Evolutionary conservation across 2,113 vertebrate species (phyloP).

Genomic region (Haliaeetus leucogaster): DNA sequence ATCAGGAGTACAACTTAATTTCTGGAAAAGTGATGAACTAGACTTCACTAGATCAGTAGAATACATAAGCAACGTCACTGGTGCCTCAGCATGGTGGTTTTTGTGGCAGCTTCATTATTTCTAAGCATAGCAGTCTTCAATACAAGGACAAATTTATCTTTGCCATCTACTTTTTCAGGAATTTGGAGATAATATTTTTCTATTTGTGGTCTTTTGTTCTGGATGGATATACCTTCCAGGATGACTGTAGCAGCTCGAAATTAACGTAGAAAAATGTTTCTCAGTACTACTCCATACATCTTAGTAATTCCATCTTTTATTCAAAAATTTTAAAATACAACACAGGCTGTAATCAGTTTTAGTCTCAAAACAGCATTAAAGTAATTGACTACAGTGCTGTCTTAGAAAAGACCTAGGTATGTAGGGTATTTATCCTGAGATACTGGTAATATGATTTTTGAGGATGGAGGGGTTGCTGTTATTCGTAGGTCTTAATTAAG

Average conservation of each 20-base stretch:
- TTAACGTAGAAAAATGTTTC: background rate
- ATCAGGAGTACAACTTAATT: background rate
- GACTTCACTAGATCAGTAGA: background rate
- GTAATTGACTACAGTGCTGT: background rate
- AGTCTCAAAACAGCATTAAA: background rate
- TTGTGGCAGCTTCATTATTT: background rate
- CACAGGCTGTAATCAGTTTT: background rate
- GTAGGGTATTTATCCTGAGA: background rate
- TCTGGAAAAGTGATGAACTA: background rate
- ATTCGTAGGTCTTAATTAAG: background rate
- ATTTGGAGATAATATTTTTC: background rate
- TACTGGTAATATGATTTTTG: background rate
- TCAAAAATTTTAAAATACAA: background rate
- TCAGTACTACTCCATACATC: background rate
- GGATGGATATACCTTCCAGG: background rate
- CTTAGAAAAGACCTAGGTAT: background rate
- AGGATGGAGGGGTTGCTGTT: background rate
- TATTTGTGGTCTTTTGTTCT: background rate
- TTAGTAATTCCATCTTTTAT: background rate
- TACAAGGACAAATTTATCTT: background rate
- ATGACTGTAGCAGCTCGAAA: background rate
- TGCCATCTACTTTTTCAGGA: background rate
- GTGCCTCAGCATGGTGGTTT: background rate
- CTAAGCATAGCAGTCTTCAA: background rate
- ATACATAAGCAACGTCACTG: background rate